These are phyloP conservation scores for Chrysina gloriosa DNA, from an alignment of 2,888 invertebrate species.

Conservation along the genomic window DNA sequence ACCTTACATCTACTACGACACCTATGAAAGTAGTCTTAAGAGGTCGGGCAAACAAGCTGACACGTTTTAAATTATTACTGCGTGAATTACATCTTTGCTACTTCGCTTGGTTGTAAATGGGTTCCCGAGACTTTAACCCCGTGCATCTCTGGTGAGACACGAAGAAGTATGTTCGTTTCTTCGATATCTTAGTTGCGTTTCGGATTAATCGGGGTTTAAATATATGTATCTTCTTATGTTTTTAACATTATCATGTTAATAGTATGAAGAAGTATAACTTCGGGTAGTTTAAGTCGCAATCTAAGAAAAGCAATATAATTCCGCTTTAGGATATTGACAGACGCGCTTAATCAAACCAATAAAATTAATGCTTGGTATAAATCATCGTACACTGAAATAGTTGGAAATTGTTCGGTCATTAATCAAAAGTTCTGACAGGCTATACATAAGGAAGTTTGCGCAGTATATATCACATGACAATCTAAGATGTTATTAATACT, in stretches of 20 bases:
- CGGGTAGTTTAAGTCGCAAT: too few relatives aligned
- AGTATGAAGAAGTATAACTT: too few relatives aligned
- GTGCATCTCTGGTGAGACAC: too few relatives aligned
- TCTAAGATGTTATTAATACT: conserved; percentile 18
- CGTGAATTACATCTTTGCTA: conserved; percentile 1
- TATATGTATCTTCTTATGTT: too few relatives aligned
- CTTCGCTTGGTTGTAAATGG: neutral
- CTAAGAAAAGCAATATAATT: neutral
- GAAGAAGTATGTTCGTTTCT: too few relatives aligned
- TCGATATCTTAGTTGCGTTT: too few relatives aligned
- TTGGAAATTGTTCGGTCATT: conserved; percentile 24
- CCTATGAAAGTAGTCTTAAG: conserved; percentile 26
- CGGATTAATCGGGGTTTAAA: too few relatives aligned
- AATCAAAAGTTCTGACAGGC: conserved; percentile 32
- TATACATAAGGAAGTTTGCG: conserved; percentile 29
- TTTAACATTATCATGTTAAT: too few relatives aligned
- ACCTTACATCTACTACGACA: conserved; percentile 16
- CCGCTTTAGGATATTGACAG: conserved; percentile 18
- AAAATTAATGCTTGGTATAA: conserved; percentile 31
- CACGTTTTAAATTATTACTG: conserved; percentile 27
- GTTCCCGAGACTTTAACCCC: too few relatives aligned
- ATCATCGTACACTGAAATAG: conserved; percentile 35
- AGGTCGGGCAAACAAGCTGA: conserved; percentile 23
- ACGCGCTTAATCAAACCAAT: conserved; percentile 33
- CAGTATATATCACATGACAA: conserved; percentile 20